Evolutionary conservation across 2,113 vertebrate species (phyloP).

Genomic region (Caloenas nicobarica): DNA sequence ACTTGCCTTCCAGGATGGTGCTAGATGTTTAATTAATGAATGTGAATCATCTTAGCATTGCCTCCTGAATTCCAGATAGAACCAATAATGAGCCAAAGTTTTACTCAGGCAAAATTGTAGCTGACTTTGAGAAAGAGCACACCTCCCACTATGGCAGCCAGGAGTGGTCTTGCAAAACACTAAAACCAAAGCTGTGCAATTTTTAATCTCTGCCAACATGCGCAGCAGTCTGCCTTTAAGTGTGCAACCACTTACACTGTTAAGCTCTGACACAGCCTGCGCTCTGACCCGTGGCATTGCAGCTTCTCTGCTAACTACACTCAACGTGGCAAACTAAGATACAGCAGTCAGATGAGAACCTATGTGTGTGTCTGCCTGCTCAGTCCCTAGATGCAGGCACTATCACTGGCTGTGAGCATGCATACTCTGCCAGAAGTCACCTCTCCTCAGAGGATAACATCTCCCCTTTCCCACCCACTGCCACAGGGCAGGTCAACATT

Average conservation of each 20-base stretch:
- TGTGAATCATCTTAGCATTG: not conserved
- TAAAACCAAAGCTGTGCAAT: not conserved
- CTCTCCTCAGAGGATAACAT: not conserved
- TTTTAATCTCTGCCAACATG: not conserved
- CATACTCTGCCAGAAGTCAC: not conserved
- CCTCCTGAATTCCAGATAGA: not conserved
- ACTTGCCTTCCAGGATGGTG: not conserved
- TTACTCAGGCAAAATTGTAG: not conserved
- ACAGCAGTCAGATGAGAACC: not conserved
- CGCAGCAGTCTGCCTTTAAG: not conserved
- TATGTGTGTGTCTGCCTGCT: not conserved
- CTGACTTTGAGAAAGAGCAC: not conserved
- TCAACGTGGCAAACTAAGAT: not conserved
- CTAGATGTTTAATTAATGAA: not conserved
- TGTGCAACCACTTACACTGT: not conserved
- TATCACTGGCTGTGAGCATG: not conserved
- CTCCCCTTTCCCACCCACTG: not conserved
- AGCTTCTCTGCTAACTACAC: not conserved
- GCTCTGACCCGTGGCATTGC: not conserved
- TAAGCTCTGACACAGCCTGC: not conserved
- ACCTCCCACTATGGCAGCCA: not conserved
- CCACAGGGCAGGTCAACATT: not conserved
- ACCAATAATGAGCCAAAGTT: not conserved
- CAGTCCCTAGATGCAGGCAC: not conserved
- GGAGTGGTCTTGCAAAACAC: not conserved